These are phyloP conservation scores for Tenthredo notha DNA, from an alignment of 2,888 invertebrate genomes.

Conservation along the genomic window DNA sequence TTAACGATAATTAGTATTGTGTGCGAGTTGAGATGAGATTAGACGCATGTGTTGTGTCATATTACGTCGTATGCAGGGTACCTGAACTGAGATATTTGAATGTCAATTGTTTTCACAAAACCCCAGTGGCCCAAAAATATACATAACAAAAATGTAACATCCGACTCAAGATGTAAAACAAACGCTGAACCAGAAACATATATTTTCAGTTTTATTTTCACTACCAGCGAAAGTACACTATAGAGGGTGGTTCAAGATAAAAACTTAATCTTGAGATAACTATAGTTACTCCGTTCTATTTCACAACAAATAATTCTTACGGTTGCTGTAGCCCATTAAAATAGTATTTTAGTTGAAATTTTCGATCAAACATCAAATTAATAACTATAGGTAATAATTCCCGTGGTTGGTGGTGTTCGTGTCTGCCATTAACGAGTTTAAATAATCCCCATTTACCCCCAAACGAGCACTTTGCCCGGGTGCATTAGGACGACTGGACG, in stretches of 20 bases:
- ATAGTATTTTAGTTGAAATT: not conserved
- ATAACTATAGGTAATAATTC: not conserved
- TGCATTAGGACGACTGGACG: constrained; percentile 18
- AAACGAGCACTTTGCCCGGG: constrained; percentile 9
- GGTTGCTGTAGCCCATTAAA: not conserved
- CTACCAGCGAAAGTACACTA: not conserved
- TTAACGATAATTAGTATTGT: constrained; percentile 5
- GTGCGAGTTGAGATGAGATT: not conserved
- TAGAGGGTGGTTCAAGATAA: not conserved
- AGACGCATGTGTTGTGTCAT: not conserved
- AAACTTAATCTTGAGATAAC: too few species aligned
- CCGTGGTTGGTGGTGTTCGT: not conserved
- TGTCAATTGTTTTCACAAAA: constrained; percentile 33
- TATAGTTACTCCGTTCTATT: too few species aligned
- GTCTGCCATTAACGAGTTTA: not conserved
- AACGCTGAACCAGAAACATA: constrained; percentile 41
- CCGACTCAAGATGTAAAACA: constrained; percentile 14
- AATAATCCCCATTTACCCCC: not conserved
- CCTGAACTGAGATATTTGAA: not conserved
- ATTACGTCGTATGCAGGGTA: not conserved
- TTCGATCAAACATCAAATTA: not conserved
- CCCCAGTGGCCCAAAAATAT: not conserved
- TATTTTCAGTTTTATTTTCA: not conserved
- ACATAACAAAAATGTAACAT: constrained; percentile 21
- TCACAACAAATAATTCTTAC: too few species aligned